A percentile compares a stretch with the other conserved stretches of the same genome.
phyloP scores from a whole-genome alignment of 2,797 vertebrate genomes.

The Lerista edwardsae region DNA sequence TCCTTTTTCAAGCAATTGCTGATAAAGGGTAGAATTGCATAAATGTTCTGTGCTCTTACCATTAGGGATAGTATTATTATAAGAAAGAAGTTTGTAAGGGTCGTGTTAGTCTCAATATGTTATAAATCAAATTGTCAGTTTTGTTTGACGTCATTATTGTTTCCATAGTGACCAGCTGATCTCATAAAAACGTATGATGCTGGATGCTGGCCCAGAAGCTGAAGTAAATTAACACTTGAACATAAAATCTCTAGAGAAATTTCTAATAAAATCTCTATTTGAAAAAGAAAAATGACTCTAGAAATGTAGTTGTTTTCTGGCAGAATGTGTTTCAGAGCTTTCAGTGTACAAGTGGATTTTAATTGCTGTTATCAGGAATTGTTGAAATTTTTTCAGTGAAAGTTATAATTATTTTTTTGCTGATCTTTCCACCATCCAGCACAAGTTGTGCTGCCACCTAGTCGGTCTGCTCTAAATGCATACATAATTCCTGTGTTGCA shows the following conservation, averaged over 20 bases:
- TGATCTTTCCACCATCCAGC: background rate
- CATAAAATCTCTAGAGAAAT: no score
- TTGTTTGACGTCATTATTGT: slow-evolving; percentile 30
- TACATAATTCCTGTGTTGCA: background rate
- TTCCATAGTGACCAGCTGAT: slow-evolving; percentile 36
- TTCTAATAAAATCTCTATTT: slow-evolving; percentile 32
- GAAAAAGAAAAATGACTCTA: slow-evolving; percentile 43
- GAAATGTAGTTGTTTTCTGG: slow-evolving; percentile 49
- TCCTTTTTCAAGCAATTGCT: background rate
- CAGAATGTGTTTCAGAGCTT: slow-evolving; percentile 39
- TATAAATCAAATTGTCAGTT: slow-evolving; percentile 34
- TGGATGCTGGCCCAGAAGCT: slow-evolving; percentile 11
- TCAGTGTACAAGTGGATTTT: slow-evolving; percentile 43
- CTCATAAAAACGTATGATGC: slow-evolving; percentile 1
- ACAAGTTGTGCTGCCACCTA: background rate
- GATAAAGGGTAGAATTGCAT: background rate
- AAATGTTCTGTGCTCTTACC: background rate
- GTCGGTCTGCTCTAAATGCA: background rate
- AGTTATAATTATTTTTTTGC: slow-evolving; percentile 28
- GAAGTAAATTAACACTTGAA: slow-evolving; percentile 49
- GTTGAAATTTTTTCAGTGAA: slow-evolving; percentile 8
- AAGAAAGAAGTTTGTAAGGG: slow-evolving; percentile 14
- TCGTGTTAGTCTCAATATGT: background rate
- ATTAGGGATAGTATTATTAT: background rate
- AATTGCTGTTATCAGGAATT: slow-evolving; percentile 52